A percentile compares a stretch with the other conserved stretches of the same genome.
These are phyloP conservation scores for Misgurnus mizolepis DNA, from an alignment of 2,113 vertebrate species.

Conservation along the genomic window DNA sequence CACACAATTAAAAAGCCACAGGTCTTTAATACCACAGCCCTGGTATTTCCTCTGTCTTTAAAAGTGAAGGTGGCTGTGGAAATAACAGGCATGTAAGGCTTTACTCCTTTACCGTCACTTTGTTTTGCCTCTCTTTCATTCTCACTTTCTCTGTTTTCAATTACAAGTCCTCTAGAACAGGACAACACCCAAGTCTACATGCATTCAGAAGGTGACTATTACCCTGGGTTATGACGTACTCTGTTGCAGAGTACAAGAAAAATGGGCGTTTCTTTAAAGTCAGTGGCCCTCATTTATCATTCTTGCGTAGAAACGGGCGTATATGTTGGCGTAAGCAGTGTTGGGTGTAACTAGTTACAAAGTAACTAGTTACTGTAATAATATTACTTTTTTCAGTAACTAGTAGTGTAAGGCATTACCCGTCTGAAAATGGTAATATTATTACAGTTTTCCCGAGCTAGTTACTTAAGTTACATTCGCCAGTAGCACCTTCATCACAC, in stretches of 20 bases:
- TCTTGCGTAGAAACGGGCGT: too few relatives aligned
- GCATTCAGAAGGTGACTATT: background rate
- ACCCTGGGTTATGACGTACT: background rate
- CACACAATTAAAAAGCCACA: slow-evolving; percentile 52
- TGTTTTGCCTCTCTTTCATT: background rate
- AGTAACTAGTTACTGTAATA: too few relatives aligned
- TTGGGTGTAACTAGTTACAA: too few relatives aligned
- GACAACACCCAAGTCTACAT: slow-evolving; percentile 22
- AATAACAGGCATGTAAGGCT: background rate
- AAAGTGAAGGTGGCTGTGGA: slow-evolving; percentile 21
- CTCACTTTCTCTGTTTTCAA: slow-evolving; percentile 40
- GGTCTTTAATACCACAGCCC: slow-evolving; percentile 26
- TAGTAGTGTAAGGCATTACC: too few relatives aligned
- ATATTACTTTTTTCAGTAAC: too few relatives aligned
- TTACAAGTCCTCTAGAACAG: slow-evolving; percentile 41
- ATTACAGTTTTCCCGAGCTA: too few relatives aligned
- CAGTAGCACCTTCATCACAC: too few relatives aligned
- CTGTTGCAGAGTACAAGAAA: background rate
- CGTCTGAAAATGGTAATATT: too few relatives aligned
- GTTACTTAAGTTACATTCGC: too few relatives aligned
- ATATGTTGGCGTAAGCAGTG: too few relatives aligned
- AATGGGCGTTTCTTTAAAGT: background rate
- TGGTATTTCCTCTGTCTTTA: slow-evolving; percentile 51
- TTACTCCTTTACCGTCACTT: background rate
- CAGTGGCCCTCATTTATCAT: too few relatives aligned